Evolutionary conservation across 2,113 vertebrate species (phyloP).

Genomic region (Dolichotis patagonum): DNA sequence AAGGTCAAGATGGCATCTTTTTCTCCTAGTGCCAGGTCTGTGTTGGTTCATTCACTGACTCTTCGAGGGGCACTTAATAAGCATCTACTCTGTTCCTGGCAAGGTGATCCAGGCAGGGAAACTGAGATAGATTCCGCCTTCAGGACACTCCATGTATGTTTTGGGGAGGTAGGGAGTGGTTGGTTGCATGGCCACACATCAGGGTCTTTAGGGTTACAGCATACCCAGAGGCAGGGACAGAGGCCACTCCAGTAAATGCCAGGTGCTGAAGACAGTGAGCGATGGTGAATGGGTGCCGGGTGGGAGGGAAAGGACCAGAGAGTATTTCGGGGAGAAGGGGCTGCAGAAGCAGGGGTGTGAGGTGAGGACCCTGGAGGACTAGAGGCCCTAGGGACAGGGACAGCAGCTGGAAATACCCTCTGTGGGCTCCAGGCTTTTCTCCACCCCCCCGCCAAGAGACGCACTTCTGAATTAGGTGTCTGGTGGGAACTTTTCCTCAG

Average conservation of each 20-base stretch:
- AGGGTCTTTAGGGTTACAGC: not conserved
- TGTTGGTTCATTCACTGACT: not conserved
- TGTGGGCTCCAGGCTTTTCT: not conserved
- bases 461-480: not conserved
- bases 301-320: not conserved
- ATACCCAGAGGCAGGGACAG: no score
- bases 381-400: not conserved
- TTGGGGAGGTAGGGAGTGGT: not conserved
- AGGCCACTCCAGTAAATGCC: accelerated
- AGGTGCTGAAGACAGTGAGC: not conserved
- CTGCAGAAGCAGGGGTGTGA: not conserved
- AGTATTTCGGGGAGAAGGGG: not conserved
- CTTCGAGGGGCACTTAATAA: not conserved
- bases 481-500: not conserved
- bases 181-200: not conserved
- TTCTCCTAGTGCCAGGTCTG: not conserved
- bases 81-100: not conserved
- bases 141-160: not conserved
- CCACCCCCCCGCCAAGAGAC: not conserved
- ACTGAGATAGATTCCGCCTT: not conserved
- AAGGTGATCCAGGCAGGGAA: not conserved
- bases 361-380: not conserved
- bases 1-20: not conserved
- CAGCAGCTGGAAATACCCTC: not conserved
- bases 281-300: not conserved